Evolutionary conservation across 2,797 vertebrate genomes (phyloP).

Genomic region (Otolemur crassicaudatus): DNA sequence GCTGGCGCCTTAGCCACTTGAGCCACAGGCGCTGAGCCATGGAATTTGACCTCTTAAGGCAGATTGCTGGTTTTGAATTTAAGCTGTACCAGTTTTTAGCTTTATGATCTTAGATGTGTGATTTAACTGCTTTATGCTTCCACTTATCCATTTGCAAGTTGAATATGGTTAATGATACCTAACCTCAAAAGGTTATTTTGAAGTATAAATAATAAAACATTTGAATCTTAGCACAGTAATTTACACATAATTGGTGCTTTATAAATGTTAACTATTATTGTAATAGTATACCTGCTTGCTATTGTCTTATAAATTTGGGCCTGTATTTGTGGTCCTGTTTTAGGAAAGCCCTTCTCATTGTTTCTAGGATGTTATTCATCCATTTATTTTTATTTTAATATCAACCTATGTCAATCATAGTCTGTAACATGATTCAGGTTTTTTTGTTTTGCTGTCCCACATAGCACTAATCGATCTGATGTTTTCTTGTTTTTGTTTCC

Average conservation of each 20-base stretch:
- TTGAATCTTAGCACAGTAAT: background rate
- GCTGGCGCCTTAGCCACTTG: too few species aligned
- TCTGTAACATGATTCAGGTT: background rate
- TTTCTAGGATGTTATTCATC: background rate
- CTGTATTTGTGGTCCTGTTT: background rate
- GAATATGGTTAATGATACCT: background rate
- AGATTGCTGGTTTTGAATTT: background rate
- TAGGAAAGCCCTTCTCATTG: background rate
- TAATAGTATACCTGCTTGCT: background rate
- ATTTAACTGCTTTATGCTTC: background rate
- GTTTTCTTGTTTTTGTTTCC: background rate
- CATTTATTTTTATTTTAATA: background rate
- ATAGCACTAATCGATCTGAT: background rate
- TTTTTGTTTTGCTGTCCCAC: background rate
- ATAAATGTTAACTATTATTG: background rate
- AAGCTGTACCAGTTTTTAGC: background rate
- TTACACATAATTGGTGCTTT: background rate
- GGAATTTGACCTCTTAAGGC: background rate
- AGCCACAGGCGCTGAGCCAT: too few species aligned
- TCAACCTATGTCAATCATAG: background rate
- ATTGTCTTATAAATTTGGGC: background rate
- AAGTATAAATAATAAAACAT: constrained; percentile 12
- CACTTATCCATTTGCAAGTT: background rate
- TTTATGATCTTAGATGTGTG: background rate
- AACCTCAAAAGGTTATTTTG: background rate